These are phyloP conservation scores for Saccostrea cuccullata DNA, from an alignment of 1,140 invertebrate genomes.

Conservation along the genomic window DNA sequence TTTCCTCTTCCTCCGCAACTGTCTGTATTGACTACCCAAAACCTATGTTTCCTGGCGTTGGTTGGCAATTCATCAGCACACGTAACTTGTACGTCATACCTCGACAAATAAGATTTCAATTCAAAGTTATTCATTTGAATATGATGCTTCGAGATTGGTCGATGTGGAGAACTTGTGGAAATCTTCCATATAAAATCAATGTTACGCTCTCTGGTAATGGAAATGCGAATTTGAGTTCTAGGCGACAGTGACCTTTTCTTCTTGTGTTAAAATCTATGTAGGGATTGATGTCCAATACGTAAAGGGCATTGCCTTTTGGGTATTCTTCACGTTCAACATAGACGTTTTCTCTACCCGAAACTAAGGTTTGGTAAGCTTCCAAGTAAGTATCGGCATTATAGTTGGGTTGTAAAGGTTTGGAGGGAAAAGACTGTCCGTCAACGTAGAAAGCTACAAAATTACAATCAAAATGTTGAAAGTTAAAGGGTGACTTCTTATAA, in stretches of 20 bases:
- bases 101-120: constrained; percentile 19
- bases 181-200: constrained; percentile 47
- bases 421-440: constrained; percentile 48
- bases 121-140: constrained; percentile 48
- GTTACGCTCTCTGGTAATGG: constrained; percentile 50
- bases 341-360: not conserved
- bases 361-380: constrained; percentile 21
- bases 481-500: constrained; percentile 51
- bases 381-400: not conserved
- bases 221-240: constrained; percentile 44
- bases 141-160: constrained; percentile 46
- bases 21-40: constrained; percentile 45
- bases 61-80: constrained; percentile 33
- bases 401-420: constrained; percentile 46
- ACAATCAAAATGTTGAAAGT: constrained; percentile 42
- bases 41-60: not conserved
- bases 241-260: constrained; percentile 44
- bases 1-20: not conserved
- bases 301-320: not conserved
- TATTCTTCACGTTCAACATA: not conserved
- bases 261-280: constrained; percentile 42
- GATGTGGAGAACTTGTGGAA: constrained; percentile 44
- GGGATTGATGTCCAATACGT: constrained; percentile 41
- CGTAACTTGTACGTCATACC: not conserved
- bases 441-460: constrained; percentile 49